phyloP scores from a whole-genome alignment of 2,888 invertebrate species.

The Clanis bilineata region DNA sequence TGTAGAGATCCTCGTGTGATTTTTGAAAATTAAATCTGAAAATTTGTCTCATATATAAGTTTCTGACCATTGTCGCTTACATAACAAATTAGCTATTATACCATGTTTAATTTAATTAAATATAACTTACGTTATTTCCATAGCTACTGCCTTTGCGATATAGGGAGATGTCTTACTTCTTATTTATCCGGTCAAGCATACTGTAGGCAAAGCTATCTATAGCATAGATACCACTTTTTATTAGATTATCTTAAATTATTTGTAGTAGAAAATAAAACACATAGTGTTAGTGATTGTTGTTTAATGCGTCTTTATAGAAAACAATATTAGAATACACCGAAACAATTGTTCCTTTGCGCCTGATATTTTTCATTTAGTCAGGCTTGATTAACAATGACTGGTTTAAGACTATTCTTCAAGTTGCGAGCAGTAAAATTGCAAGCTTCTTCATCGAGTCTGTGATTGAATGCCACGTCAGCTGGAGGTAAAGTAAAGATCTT shows the following conservation, averaged over 20 bases:
- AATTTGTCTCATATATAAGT: not conserved
- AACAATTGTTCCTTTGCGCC: conserved; percentile 28
- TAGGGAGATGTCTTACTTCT: no score
- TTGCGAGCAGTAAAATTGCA: conserved; percentile 30
- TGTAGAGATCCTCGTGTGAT: not conserved
- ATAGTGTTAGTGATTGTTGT: not conserved
- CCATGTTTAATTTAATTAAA: no score
- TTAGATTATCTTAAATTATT: no score
- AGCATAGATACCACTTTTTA: no score
- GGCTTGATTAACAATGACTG: conserved; percentile 21
- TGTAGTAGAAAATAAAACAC: not conserved
- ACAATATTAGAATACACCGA: conserved; percentile 24
- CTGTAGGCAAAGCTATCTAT: no score
- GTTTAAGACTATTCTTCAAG: conserved; percentile 18
- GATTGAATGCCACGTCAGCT: conserved; percentile 43
- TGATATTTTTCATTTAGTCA: conserved; percentile 32
- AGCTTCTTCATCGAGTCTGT: conserved; percentile 21
- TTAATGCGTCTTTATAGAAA: not conserved
- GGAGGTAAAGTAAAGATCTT: conserved; percentile 42
- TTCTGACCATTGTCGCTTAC: no score
- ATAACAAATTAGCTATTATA: no score
- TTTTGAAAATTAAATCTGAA: not conserved
- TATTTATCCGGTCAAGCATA: no score
- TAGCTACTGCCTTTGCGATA: no score
- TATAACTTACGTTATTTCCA: no score